Evolutionary conservation across 2,888 invertebrate genomes (phyloP), one percentile per base, ranked within the genome.

Genomic region (Heliconius cydno): DNA sequence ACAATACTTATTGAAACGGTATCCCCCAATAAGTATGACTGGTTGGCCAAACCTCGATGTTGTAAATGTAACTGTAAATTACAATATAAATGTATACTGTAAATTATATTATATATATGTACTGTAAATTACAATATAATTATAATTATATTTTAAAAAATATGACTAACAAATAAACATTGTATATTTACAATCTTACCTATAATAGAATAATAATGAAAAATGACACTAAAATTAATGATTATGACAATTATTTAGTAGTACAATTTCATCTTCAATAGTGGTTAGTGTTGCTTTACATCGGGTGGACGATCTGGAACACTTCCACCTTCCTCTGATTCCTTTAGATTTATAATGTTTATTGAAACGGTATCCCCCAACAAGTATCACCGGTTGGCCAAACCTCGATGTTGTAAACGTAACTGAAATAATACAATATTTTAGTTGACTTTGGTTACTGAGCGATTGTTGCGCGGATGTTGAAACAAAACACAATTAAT

Each of bases 21-120:
- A 81, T 13, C 70, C 57, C 15, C 77, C 79, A n/a, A 81, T 41
- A n/a, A 76, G 76, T 63, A 82, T 77, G 7, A 82, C 88, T 0
- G 90, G 90, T 10, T 87, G 88, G 0, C 89, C 89, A 5, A 74
- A 83, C n/a, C 86, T 84, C 5, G 88, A 87, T 2, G 81, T 80
- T n/a, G 85, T 71, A 15, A 70, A 75, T 65, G 57, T 30, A 6
- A 30, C 30, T 30, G 30, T 30, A 46, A 67, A 67, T 66, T n/a
- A 67, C n/a, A 34, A 67, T 34, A 22, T 38, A 5, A 30, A 0
- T 3, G 30, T 30, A 30, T 30, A 30, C 30, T 30, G 30, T 30
- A 30, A 30, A 30, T 30, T 30, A 30, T 30, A 30, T 30, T 28
- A 28, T 28, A 28, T 28, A 28, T 28, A 28, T 1, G 1, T 28